Conservation (phyloP, 2,888 invertebrate species). For the Melanchra persicariae region DNA sequence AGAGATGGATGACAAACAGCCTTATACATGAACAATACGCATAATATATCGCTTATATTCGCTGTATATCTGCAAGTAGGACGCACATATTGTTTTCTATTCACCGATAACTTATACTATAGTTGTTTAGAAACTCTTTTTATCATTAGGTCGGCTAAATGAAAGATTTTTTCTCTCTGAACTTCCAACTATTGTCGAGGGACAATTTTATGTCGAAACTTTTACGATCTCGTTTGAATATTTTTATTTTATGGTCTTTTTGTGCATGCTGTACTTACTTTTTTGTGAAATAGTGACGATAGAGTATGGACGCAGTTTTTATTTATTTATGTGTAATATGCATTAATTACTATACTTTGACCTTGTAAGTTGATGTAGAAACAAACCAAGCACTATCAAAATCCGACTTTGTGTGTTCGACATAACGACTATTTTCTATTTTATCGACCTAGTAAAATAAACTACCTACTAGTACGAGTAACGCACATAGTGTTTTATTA, state of each 20-base stretch:
- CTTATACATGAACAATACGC: conserved; percentile 16
- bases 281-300: conserved; percentile 3
- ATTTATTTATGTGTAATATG: conserved; percentile 1
- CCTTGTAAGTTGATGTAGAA: background rate
- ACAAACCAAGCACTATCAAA: background rate
- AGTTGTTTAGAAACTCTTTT: conserved; percentile 34
- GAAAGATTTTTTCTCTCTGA: conserved; percentile 45
- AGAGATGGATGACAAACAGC: conserved; percentile 34
- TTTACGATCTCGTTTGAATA: conserved; percentile 49
- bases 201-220: conserved; percentile 52
- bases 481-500: conserved; percentile 24
- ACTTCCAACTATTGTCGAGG: conserved; percentile 34
- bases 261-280: background rate
- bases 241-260: conserved; percentile 40
- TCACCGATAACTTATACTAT: conserved; percentile 9
- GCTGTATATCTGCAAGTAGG: conserved; percentile 14
- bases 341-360: background rate
- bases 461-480: too few relatives aligned
- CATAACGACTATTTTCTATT: too few relatives aligned
- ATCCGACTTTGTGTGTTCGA: background rate
- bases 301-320: background rate
- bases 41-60: conserved; percentile 42
- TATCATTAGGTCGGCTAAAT: conserved; percentile 45
- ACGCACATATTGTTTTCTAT: conserved; percentile 18
- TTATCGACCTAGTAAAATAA: too few relatives aligned